These are phyloP conservation scores for Drosophila sturtevanti DNA, from an alignment of 1,140 invertebrate species.

Conservation along the genomic window DNA sequence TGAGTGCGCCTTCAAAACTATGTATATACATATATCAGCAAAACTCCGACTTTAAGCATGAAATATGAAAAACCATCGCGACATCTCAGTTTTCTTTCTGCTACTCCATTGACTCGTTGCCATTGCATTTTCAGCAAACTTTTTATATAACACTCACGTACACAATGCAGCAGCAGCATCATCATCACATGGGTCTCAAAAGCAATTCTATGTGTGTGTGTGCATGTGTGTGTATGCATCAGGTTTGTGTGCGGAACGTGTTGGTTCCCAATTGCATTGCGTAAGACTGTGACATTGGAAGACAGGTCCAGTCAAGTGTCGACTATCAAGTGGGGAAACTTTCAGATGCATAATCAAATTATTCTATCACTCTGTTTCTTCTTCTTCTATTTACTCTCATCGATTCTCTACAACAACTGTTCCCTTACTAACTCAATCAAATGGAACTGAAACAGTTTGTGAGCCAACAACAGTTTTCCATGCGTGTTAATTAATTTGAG, in stretches of 20 bases:
- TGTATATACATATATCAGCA: no score
- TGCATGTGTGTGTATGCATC: constrained; percentile 21
- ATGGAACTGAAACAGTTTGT: not conserved
- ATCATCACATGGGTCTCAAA: constrained; percentile 12
- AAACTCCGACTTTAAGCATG: constrained; percentile 3
- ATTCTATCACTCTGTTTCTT: constrained; percentile 16
- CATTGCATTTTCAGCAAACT: constrained; percentile 53
- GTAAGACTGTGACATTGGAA: constrained; percentile 48
- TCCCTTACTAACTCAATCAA: constrained; percentile 16
- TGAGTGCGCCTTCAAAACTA: not conserved
- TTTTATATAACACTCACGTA: constrained; percentile 63
- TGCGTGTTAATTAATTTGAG: constrained; percentile 61
- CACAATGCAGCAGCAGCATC: constrained; percentile 25
- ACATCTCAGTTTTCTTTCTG: not conserved
- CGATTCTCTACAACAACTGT: not conserved
- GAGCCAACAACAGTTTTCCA: constrained; percentile 18
- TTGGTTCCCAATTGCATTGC: constrained; percentile 60
- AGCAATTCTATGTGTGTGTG: constrained; percentile 10
- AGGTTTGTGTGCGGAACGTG: constrained; percentile 34
- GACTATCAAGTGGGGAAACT: constrained; percentile 40
- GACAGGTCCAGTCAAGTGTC: constrained; percentile 17
- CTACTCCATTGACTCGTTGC: not conserved
- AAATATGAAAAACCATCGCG: not conserved
- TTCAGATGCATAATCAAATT: constrained; percentile 51
- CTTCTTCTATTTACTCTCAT: not conserved